Evolutionary conservation across 2,888 invertebrate genomes (phyloP), one percentile per base, ranked within the genome.

Genomic region (Barypeithes pellucidus): DNA sequence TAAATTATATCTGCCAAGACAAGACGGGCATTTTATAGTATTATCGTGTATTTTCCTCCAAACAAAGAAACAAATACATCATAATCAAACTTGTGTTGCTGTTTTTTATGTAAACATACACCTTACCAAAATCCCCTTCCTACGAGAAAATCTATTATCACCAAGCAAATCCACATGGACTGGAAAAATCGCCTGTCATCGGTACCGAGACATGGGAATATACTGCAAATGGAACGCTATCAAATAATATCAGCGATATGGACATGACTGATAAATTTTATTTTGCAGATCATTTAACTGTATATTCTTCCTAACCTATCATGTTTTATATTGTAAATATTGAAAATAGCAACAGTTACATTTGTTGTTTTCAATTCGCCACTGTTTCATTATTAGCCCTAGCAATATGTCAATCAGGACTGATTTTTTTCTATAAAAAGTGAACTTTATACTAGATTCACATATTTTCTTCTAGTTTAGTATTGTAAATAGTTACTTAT

Each of bases 211-310:
- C 66, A 70, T 73, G 63, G 61, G 43, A 9, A 41, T 16, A 57
- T 41, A 60, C 14, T 65, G 47, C 24, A 45, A 63, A 39, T 41
- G 47, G 68, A 70, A 41, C 47, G 8, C 54, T 43, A 47, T 67
- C 66, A 62, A 75, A 36, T 16, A 73, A 73, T 73, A 73, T 73
- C 73, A 73, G 73, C 73, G 47, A 73, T 43, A 75, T 63, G 75
- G 75, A 75, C 75, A 72, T 65, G 65, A 69, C 75, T 75, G 69
- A 77, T 74, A 71, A 67, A 41, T 54, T 47, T 72, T 62, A 73
- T 78, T 80, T 83, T 83, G 75, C 83, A 83, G 83, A 81, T 77
- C 80, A 82, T 83, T 77, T 84, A 84, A 84, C 83, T 84, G 84
- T 84, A 83, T 60, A 83, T 82, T 82, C 76, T 81, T 80, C 79